Conservation (phyloP, 2,888 invertebrate genomes). For the Papilio protenor region DNA sequence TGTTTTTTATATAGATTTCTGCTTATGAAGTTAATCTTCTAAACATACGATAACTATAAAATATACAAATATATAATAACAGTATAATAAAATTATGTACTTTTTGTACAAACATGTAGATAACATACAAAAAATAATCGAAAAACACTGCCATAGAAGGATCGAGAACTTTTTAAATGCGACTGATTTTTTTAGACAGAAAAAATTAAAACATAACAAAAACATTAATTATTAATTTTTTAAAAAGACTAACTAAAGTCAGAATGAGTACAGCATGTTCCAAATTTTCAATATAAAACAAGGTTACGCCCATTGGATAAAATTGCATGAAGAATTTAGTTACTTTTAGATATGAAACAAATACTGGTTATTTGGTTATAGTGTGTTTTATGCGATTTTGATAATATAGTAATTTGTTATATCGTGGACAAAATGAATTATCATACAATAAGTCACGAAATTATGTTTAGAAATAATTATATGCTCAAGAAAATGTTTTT, state of each 20-base stretch:
- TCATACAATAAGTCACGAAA: neutral
- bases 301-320: neutral
- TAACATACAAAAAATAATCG: too few relatives aligned
- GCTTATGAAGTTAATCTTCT: too few relatives aligned
- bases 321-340: neutral
- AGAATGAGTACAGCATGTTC: neutral
- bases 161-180: too few relatives aligned
- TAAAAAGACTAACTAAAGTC: neutral
- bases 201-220: too few relatives aligned
- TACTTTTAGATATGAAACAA: neutral
- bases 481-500: constrained; percentile 17
- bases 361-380: neutral
- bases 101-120: too few relatives aligned
- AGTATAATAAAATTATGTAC: too few relatives aligned
- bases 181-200: too few relatives aligned
- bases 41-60: too few relatives aligned
- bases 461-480: constrained; percentile 1
- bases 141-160: too few relatives aligned
- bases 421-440: neutral
- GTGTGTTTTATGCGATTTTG: neutral
- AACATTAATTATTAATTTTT: too few relatives aligned
- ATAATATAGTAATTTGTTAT: neutral
- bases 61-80: too few relatives aligned
- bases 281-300: neutral
- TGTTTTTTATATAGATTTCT: too few relatives aligned